Base-by-base conservation (phyloP, 2,113 vertebrate species). In the Sapajus apella region DNA sequence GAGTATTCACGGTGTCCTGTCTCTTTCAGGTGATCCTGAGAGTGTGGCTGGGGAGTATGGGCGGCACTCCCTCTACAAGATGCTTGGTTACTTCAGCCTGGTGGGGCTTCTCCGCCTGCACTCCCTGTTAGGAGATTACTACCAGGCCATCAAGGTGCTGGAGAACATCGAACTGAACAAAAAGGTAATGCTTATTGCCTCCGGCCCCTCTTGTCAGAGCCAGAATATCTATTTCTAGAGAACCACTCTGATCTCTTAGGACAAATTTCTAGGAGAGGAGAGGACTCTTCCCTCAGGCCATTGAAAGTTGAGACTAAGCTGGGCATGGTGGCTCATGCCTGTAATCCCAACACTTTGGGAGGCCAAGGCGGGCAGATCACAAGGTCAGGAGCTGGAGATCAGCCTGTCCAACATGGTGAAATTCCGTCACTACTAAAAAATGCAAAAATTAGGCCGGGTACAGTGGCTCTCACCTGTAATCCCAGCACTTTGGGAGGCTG, bases 121-220 rank as follows among this genome's bases (percentile, higher is more conserved):
- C 97, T 99, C 99, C 6, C 98, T 99, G 61, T 98, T 99, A 17
- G 99, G 99, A 0, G 99, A 99, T 98, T 99, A 99, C 97, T 99
- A 99, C 98, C 99, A 99, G 98, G 99, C 99, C 52, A 99, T 99
- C 97, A 99, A 99, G 98, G 99, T 99, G 90, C 98, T 99, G 92
- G 99, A 99, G 98, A 99, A 99, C 97, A 99, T 99, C 0, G 99
- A 99, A 88, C 99, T 99, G 95, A 99, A 99, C 98, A 99, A 99
- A 98, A 99, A 99, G 99, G 99, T 99, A 98, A 94, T 1, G 0
- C 21, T 6, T 0, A 0, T 50, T 7, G 70, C 87, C 87, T 47
- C 96, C 0, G 13, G 47, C 93, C 35, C 20, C 5, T 21, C 61
- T 55, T 8, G 30, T 20, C n/a, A 18, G 50, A 25, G 37, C 56